These are phyloP conservation scores for Linyphia triangularis DNA, from an alignment of 2,888 invertebrate species.

Conservation along the genomic window DNA sequence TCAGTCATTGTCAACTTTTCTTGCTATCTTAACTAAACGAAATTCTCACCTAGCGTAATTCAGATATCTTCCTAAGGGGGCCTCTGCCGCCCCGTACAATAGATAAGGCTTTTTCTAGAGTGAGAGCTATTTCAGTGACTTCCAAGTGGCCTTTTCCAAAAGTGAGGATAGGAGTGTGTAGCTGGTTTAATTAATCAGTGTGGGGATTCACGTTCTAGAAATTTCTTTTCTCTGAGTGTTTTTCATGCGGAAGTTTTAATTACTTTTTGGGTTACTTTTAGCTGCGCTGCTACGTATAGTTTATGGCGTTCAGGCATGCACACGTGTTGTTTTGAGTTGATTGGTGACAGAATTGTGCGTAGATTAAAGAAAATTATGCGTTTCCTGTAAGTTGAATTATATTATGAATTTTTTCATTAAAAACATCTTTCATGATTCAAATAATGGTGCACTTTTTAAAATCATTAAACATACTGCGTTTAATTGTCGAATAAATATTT, in stretches of 20 bases:
- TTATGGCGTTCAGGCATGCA: background rate
- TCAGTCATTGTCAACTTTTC: background rate
- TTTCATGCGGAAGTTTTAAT: background rate
- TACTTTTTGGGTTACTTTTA: background rate
- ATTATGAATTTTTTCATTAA: too few relatives aligned
- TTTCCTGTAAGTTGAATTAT: too few relatives aligned
- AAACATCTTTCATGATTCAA: too few relatives aligned
- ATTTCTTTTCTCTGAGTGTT: background rate
- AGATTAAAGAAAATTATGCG: too few relatives aligned
- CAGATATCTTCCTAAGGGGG: background rate
- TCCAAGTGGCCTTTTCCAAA: too few relatives aligned
- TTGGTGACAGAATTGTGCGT: too few relatives aligned
- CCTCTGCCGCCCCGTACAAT: background rate
- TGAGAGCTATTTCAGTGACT: background rate
- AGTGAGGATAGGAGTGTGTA: too few relatives aligned
- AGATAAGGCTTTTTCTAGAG: background rate
- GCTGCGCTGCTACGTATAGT: background rate
- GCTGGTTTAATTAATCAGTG: background rate
- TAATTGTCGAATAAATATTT: too few relatives aligned
- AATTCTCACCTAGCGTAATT: background rate
- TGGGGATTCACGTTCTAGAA: background rate
- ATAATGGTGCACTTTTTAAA: too few relatives aligned
- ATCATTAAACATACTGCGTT: too few relatives aligned
- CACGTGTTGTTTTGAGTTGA: background rate
- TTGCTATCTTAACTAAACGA: background rate